Conservation (phyloP, 2,888 invertebrate genomes). For the Metallyticus violacea region DNA sequence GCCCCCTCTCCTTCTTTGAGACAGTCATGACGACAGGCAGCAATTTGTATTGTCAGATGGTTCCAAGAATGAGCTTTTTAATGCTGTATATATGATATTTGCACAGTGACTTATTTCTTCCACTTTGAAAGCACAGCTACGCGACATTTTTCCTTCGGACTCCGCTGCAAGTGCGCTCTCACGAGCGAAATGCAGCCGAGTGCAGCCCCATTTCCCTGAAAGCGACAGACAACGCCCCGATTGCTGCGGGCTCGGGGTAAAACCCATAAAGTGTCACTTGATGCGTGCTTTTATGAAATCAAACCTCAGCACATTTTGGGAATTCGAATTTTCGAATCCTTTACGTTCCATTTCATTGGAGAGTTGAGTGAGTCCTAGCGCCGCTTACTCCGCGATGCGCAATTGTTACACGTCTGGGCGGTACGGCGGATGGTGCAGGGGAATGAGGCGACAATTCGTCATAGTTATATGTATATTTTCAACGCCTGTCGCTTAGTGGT, state of each 20-base stretch:
- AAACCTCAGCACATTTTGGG: slow-evolving; percentile 22
- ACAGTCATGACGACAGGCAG: too few relatives aligned
- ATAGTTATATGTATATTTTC: background rate
- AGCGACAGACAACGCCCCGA: background rate
- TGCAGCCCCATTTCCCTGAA: background rate
- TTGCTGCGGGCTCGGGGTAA: background rate
- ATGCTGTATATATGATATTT: too few relatives aligned
- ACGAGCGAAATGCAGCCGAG: background rate
- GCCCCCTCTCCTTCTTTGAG: too few relatives aligned
- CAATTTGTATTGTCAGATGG: too few relatives aligned
- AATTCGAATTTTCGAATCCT: slow-evolving; percentile 27
- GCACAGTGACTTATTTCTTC: background rate
- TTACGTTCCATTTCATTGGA: slow-evolving; percentile 30
- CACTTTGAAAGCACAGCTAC: background rate
- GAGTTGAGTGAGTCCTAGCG: slow-evolving; percentile 10
- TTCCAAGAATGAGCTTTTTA: too few relatives aligned
- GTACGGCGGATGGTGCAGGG: background rate
- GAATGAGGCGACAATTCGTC: slow-evolving; percentile 13
- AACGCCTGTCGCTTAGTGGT: background rate
- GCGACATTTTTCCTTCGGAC: background rate
- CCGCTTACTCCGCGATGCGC: background rate
- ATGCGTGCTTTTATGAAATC: slow-evolving; percentile 18
- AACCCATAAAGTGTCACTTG: background rate
- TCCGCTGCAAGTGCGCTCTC: background rate
- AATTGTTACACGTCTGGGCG: slow-evolving; percentile 6